These are phyloP conservation scores for Laticauda laticaudata DNA, from an alignment of 2,113 vertebrate species.

Conservation along the genomic window DNA sequence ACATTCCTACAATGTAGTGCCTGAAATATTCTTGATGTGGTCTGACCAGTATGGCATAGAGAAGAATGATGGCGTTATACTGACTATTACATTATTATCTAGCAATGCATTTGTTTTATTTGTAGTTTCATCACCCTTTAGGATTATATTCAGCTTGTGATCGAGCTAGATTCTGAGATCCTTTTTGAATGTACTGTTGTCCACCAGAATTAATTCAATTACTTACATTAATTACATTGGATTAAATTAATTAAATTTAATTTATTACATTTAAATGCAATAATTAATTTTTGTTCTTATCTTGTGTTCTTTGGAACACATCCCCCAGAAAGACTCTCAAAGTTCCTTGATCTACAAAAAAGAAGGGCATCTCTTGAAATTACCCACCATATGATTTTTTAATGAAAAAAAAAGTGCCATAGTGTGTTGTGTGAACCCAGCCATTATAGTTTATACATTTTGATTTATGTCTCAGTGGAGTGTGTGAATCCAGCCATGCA, in stretches of 20 bases:
- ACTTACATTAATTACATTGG: neutral
- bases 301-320: neutral
- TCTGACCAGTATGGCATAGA: neutral
- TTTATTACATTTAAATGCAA: neutral
- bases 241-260: neutral
- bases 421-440: neutral
- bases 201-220: neutral
- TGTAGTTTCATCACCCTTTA: neutral
- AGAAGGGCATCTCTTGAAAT: neutral
- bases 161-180: neutral
- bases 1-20: neutral
- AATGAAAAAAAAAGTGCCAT: neutral
- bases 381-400: neutral
- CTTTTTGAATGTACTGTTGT: neutral
- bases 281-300: neutral
- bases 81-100: neutral
- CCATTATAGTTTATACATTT: neutral
- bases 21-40: neutral
- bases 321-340: neutral
- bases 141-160: neutral
- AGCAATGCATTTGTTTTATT: neutral
- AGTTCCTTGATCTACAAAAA: neutral
- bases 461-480: neutral
- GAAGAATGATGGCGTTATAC: neutral
- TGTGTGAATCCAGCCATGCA: neutral